Evolutionary conservation across 2,888 invertebrate genomes (phyloP).

Genomic region (Ischnura elegans): DNA sequence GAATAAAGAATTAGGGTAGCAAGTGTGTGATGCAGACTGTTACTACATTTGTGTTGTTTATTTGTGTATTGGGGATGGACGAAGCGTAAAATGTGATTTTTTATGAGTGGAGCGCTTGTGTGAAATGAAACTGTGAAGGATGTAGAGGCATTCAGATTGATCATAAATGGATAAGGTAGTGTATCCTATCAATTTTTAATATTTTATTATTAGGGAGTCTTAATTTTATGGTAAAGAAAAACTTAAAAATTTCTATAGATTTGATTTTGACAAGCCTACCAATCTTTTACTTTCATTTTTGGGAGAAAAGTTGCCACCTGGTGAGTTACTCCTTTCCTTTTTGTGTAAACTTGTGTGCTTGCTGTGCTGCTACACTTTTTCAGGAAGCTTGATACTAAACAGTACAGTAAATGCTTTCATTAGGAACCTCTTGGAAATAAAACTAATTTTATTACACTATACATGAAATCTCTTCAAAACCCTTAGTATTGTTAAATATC

Average conservation of each 20-base stretch:
- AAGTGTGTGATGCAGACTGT: constrained; percentile 58
- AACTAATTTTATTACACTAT: neutral
- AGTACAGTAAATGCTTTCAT: neutral
- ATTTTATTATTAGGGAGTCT: constrained; percentile 34
- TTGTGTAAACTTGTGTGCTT: constrained; percentile 54
- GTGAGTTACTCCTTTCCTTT: neutral
- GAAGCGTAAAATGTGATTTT: constrained; percentile 26
- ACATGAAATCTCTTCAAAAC: neutral
- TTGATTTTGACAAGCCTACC: neutral
- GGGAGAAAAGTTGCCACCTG: neutral
- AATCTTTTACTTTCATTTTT: neutral
- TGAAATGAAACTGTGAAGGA: neutral
- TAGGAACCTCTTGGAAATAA: neutral
- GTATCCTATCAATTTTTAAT: constrained; percentile 31
- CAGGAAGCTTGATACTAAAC: constrained; percentile 40
- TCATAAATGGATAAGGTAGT: neutral
- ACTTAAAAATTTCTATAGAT: neutral
- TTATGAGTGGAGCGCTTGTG: neutral
- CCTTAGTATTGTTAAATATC: neutral
- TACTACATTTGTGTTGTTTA: constrained; percentile 57
- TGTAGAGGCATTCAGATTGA: neutral
- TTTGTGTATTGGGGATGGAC: constrained; percentile 35
- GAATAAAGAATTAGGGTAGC: constrained; percentile 51
- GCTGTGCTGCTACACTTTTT: constrained; percentile 53
- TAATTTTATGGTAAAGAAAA: constrained; percentile 36